Evolutionary conservation across 2,113 vertebrate genomes (phyloP).

Genomic region (Machaerirhynchus nigripectus): DNA sequence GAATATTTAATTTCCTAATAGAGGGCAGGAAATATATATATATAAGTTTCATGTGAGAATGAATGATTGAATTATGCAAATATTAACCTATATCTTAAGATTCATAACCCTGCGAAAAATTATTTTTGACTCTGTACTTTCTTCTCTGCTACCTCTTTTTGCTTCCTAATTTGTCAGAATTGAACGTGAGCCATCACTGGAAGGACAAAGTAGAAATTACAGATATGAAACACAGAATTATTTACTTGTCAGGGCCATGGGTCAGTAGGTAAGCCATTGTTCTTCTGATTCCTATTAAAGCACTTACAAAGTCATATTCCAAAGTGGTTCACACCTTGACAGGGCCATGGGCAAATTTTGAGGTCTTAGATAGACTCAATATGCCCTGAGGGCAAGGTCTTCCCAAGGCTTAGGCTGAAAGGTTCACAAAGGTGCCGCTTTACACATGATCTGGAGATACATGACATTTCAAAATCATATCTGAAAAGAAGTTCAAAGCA

Average conservation of each 20-base stretch:
- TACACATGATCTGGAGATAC: neutral
- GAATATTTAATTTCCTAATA: neutral
- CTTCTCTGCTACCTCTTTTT: neutral
- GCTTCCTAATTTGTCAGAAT: neutral
- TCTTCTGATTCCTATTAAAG: neutral
- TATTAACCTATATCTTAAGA: neutral
- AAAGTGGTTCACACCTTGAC: neutral
- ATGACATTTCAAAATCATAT: neutral
- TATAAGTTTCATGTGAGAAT: neutral
- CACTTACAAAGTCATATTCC: neutral
- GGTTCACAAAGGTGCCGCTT: neutral
- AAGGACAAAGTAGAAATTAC: neutral
- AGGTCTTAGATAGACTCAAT: neutral
- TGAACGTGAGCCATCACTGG: neutral
- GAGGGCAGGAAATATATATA: neutral
- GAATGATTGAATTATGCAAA: neutral
- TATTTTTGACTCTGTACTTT: neutral
- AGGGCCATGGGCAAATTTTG: neutral
- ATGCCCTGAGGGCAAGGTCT: neutral
- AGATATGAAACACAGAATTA: neutral
- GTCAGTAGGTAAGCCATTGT: neutral
- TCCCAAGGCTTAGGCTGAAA: neutral
- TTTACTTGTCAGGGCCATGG: neutral
- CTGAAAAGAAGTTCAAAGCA: neutral
- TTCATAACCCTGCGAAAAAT: neutral